phyloP scores from a whole-genome alignment of 2,797 vertebrate genomes.

The Chelon labrosus region DNA sequence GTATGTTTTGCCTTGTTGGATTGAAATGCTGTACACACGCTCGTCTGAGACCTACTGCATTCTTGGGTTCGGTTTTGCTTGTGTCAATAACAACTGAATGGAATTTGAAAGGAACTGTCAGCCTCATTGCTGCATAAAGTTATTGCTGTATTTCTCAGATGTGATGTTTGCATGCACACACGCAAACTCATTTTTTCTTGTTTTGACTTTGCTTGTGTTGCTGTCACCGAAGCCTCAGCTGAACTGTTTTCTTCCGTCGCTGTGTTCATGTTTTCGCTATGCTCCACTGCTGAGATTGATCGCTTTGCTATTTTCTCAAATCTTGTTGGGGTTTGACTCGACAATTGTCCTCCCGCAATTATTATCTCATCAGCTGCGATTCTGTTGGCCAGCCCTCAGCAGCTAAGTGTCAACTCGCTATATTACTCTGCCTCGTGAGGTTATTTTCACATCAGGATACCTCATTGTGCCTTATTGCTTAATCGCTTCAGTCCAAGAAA shows the following conservation, averaged over 20 bases:
- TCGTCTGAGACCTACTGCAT: background rate
- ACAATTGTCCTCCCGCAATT: background rate
- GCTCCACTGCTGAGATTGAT: background rate
- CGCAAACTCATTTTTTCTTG: too few species aligned
- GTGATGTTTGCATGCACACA: background rate
- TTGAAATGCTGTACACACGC: background rate
- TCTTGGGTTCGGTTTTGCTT: too few species aligned
- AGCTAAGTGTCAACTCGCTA: background rate
- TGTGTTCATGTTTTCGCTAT: background rate
- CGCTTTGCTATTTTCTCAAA: slow-evolving; percentile 10
- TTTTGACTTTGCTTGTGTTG: too few species aligned
- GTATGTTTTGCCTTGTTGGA: too few species aligned
- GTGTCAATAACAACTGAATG: too few species aligned
- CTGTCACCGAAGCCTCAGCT: background rate
- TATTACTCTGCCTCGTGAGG: background rate
- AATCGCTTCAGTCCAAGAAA: slow-evolving; percentile 2
- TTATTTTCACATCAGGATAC: slow-evolving; percentile 1
- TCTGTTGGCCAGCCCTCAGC: background rate
- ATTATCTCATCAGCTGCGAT: background rate
- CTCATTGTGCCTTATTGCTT: background rate
- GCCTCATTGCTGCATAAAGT: background rate
- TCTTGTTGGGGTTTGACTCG: background rate
- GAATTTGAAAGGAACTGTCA: too few species aligned
- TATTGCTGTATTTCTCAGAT: background rate
- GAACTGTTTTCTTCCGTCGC: background rate